phyloP scores from a whole-genome alignment of 2,888 invertebrate genomes.

The Drosophila lutescens region DNA sequence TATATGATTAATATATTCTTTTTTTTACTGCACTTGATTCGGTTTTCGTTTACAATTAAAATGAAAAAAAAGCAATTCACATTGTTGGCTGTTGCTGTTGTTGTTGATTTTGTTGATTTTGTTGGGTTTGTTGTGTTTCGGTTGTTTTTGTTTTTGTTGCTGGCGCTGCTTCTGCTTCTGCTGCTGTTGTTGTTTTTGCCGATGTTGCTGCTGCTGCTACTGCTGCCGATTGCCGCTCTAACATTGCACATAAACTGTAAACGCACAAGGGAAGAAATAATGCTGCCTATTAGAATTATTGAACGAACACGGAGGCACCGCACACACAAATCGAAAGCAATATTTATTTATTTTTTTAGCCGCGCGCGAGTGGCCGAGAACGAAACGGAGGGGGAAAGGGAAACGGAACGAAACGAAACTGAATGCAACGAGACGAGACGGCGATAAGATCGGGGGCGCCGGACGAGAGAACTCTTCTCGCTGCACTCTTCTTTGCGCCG shows the following conservation, averaged over 20 bases:
- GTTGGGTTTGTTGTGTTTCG: conserved; percentile 23
- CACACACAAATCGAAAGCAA: conserved; percentile 8
- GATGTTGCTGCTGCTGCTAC: conserved; percentile 24
- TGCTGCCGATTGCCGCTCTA: conserved; percentile 45
- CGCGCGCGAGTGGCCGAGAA: conserved; percentile 29
- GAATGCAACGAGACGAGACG: conserved; percentile 2
- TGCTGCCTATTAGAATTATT: conserved; percentile 17
- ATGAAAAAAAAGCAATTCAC: conserved; percentile 53
- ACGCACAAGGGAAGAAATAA: conserved; percentile 22
- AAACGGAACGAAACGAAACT: conserved; percentile 10
- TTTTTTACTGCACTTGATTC: conserved; percentile 32
- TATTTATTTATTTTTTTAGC: conserved; percentile 45
- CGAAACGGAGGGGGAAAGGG: conserved; percentile 26
- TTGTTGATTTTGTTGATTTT: conserved; percentile 6
- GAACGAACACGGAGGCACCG: conserved; percentile 6
- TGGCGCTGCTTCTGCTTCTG: conserved; percentile 28
- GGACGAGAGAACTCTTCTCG: conserved; percentile 17
- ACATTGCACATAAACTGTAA: conserved; percentile 67
- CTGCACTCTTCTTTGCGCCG: conserved; percentile 22
- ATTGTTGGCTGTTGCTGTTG: conserved; percentile 44
- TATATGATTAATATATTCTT: conserved; percentile 9
- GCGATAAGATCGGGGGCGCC: conserved; percentile 14
- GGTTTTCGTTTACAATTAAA: conserved; percentile 34
- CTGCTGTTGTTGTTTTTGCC: conserved; percentile 29
- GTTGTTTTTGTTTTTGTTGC: conserved; percentile 27